Base-by-base conservation (phyloP, 2,113 vertebrate genomes). In the Dasypus novemcinctus region DNA sequence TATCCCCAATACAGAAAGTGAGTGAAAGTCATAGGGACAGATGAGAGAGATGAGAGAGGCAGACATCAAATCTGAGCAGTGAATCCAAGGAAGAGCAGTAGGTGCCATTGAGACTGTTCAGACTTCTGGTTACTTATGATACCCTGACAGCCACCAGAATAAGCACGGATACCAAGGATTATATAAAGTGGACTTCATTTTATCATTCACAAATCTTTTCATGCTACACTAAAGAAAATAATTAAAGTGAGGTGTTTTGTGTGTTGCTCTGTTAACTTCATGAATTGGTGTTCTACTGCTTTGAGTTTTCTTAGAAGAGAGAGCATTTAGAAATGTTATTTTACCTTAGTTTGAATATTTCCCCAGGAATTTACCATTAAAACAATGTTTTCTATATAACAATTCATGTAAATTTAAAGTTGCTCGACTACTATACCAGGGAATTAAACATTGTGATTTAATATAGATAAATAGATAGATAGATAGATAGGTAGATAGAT, bases 261-360 rank as follows among this genome's bases (percentile, higher is more conserved):
- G 4, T 84, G 29, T 90, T 96, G 78, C 31, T 4, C 33, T 25
- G 57, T 61, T 69, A 52, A 18, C 2, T 36, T 92, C 7, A 80
- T 76, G 18, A 74, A 80, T 66, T 71, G 25, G 52, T 91, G 21
- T 41, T 91, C 43, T 7, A 86, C 1, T 63, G 15, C 14, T 93
- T 86, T 66, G 6, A 72, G 4, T 38, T 93, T 93, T 74, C 25
- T 38, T 21, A 61, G 17, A 78, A 87, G 13, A 2, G 88, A 81
- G 1, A 0, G 23, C 87, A 7, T 13, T 89, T 57, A 91, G 7
- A 95, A 72, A 80, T 93, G 81, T 76, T 57, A 6, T 27, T 90
- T 93, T 81, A 82, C 14, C 80, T 84, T 91, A 23, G 5, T 64
- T 93, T 95, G 46, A 4, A 91, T 96, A 78, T 66, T 27, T 21